Evolutionary conservation across 2,797 vertebrate species (phyloP).

Genomic region (Myotis planiceps): DNA sequence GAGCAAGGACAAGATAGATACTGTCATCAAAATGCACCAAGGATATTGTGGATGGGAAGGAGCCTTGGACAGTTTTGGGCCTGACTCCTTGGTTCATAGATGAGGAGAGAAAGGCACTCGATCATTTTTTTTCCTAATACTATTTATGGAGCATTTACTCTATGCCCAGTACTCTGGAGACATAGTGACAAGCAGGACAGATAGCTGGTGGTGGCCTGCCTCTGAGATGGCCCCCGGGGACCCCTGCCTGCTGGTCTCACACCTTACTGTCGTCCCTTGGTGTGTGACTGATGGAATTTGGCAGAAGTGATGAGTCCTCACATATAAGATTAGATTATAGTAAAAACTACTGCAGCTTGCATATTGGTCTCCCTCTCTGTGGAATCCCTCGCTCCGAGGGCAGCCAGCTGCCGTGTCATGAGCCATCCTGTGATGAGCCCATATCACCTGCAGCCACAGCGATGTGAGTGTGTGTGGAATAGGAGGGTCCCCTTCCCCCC

Average conservation of each 20-base stretch:
- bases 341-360: background rate
- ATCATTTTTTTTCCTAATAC: background rate
- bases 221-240: background rate
- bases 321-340: background rate
- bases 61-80: background rate
- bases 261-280: too few species aligned
- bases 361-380: background rate
- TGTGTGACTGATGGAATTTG: background rate
- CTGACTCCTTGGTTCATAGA: background rate
- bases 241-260: background rate
- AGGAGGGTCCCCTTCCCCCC: background rate
- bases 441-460: background rate
- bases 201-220: background rate
- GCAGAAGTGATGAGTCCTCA: background rate
- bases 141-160: background rate
- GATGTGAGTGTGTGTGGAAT: background rate
- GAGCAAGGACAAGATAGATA: background rate
- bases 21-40: background rate
- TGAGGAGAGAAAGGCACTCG: background rate
- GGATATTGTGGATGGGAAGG: background rate
- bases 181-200: background rate
- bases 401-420: accelerated
- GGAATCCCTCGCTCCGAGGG: background rate
- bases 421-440: background rate
- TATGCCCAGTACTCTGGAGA: background rate